These are phyloP conservation scores for Osedax fenrisi DNA, from an alignment of 2,888 invertebrate species.

Conservation along the genomic window DNA sequence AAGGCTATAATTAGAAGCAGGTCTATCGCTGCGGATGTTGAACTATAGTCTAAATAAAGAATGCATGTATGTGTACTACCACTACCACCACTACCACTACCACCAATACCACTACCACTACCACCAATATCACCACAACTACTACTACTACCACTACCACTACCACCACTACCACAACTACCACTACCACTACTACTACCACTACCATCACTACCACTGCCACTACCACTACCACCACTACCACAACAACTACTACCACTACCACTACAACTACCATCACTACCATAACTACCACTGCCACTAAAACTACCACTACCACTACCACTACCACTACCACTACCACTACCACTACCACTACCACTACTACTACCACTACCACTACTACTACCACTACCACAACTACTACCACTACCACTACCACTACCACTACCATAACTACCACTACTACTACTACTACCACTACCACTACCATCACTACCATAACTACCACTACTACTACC, in stretches of 20 bases:
- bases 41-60: no score
- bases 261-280: no score
- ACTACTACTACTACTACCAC: background rate
- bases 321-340: constrained; percentile 12
- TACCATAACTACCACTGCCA: no score
- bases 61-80: no score
- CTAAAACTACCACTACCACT: no score
- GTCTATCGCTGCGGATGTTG: no score
- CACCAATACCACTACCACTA: constrained; percentile 5
- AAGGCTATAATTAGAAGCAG: no score
- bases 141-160: constrained; percentile 17
- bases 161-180: constrained; percentile 17
- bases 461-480: background rate
- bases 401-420: background rate
- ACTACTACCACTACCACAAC: constrained; percentile 6
- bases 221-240: constrained; percentile 15
- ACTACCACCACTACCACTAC: constrained; percentile 14
- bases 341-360: background rate
- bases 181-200: constrained; percentile 12
- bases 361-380: background rate
- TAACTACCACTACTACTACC: background rate
- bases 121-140: constrained; percentile 4
- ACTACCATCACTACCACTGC: constrained; percentile 12
- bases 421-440: background rate
- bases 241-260: no score